Base-by-base conservation (phyloP, 1,140 invertebrate genomes). In the Mycetomoellerius zeteki region DNA sequence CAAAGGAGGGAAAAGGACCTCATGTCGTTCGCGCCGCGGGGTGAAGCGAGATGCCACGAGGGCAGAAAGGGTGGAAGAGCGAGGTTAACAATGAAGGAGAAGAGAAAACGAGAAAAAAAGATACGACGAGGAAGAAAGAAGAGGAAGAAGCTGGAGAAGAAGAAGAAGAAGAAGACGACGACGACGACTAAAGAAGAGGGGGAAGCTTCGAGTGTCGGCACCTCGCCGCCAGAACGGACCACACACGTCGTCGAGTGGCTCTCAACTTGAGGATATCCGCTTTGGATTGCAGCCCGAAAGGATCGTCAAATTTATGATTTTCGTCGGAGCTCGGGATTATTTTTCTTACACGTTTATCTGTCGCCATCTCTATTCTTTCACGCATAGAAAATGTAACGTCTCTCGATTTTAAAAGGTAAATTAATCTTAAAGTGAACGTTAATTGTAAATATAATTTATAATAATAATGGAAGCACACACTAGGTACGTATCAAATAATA, bases 171-270 rank as follows among this genome's bases (percentile, higher is more conserved):
- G 84, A 90, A 56, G 82, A 91, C 8, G 77, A 56, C 65, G 86
- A 85, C 86, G 87, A 89, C 86, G 86, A 91, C 80, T 43, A 89
- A 73, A 88, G 85, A 72, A 81, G 90, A 86, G 91, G 92, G 93
- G 90, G 92, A 91, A 92, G 89, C 92, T 91, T 94, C 93, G 94
- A 95, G 95, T 95, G 95, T 95, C 95, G 95, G 95, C 95, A 95
- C 94, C 94, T 95, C 93, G 94, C 94, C 94, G 94, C 94, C 93
- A 95, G 90, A 94, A 88, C 93, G 93, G 95, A 95, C 95, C 95
- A 95, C 95, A 95, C 95, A 95, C 95, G 94, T 95, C 91, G 95
- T 93, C 89, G 69, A 93, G 93, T 78, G 95, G 93, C 90, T 95
- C 95, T 94, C 95, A 95, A 94, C 90, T 84, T 56, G 86, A 37